Evolutionary conservation across 2,888 invertebrate genomes (phyloP), one percentile per base, ranked within the genome.

Genomic region (Drosophila multiciliata): DNA sequence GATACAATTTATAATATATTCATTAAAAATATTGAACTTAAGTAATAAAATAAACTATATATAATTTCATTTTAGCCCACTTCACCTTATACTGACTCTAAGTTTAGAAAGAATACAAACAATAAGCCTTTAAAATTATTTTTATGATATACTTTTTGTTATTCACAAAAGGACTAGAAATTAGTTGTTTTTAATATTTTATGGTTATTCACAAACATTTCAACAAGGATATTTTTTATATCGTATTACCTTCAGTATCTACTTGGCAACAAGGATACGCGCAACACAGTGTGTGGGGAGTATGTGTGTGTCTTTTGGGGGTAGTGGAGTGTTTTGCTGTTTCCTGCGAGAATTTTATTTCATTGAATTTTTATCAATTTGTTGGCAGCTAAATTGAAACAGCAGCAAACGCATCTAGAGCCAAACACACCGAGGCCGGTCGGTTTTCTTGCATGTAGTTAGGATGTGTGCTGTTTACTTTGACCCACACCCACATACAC

Each of bases 301-400:
- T 15, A 29, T 20, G 20, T 23, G 7, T 15, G 7, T 8, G 7
- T 42, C 11, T 11, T 5, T 5, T 7, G 36, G 6, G 17, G 7
- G 1, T 5, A 3, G 3, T n/a, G 5, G 15, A 8, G 15, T 40
- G 15, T n/a, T 35, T 55, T 26, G 42, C 23, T 61, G 45, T 38
- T 50, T n/a, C 38, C 53, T 48, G 50, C 58, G 69, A 23, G 61
- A 71, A 80, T 75, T 55, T 57, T 82, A 77, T 89, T 78, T 82
- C 84, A 87, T 85, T 77, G 82, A 80, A 84, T 87, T 89, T 83
- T 82, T 81, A 87, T 89, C 82, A 89, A 89, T 87, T 87, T 87
- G 68, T 70, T 75, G 74, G 67, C 54, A 73, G 53, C 77, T 75
- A 82, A 80, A 83, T 83, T 75, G 83, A 82, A 83, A 68, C 71